Evolutionary conservation across 2,113 vertebrate species (phyloP).

Genomic region (Mola mola): DNA sequence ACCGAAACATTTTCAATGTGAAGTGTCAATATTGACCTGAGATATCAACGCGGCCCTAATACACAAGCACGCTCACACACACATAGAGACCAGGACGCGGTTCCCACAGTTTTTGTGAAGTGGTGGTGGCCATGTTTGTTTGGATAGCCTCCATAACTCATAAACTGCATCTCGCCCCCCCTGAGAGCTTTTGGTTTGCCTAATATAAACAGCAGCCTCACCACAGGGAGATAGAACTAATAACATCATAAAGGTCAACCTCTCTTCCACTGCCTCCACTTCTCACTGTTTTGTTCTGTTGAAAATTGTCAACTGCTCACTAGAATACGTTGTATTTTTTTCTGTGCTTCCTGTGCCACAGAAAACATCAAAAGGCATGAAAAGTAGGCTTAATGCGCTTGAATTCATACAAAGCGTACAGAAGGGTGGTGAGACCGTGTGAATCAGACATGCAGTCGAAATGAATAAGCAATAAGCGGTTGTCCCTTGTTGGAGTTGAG

Average conservation of each 20-base stretch:
- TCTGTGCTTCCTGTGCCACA: too few relatives aligned
- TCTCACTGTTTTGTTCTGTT: not conserved
- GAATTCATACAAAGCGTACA: too few relatives aligned
- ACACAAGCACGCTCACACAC: conserved; percentile 1
- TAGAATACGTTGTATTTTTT: not conserved
- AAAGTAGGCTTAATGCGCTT: too few relatives aligned
- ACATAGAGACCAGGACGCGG: conserved; percentile 7
- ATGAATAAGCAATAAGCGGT: too few relatives aligned
- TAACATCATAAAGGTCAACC: not conserved
- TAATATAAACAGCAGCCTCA: conserved; percentile 27
- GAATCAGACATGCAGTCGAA: too few relatives aligned
- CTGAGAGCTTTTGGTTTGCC: conserved; percentile 27
- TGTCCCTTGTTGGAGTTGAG: too few relatives aligned
- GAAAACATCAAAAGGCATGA: too few relatives aligned
- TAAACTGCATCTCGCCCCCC: conserved; percentile 31
- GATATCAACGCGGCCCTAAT: conserved; percentile 14
- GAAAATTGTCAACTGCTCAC: not conserved
- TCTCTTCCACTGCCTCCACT: not conserved
- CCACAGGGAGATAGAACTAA: conserved; percentile 22
- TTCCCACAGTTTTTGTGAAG: conserved; percentile 49
- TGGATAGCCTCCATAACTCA: conserved; percentile 43
- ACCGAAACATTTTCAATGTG: not conserved
- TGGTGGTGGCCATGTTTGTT: conserved; percentile 33
- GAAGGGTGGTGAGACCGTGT: too few relatives aligned
- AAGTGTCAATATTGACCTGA: conserved; percentile 28